Evolutionary conservation across 2,113 vertebrate species (phyloP).

Genomic region (Gymnobelideus leadbeateri): DNA sequence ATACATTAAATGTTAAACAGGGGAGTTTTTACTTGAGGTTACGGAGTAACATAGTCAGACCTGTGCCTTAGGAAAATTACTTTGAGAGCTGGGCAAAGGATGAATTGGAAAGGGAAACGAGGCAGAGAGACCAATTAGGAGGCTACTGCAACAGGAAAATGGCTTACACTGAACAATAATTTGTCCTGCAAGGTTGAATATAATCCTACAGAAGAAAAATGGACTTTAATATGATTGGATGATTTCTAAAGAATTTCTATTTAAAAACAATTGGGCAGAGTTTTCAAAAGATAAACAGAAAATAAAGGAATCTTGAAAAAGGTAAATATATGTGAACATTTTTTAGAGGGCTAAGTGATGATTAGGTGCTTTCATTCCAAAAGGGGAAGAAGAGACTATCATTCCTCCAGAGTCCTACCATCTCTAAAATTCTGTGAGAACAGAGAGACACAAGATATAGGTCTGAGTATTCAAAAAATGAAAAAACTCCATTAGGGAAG

Average conservation of each 20-base stretch:
- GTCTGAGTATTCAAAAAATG: background rate
- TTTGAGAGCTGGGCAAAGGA: background rate
- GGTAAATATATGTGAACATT: background rate
- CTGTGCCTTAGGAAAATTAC: background rate
- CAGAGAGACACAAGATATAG: background rate
- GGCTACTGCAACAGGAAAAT: background rate
- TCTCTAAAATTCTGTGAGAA: background rate
- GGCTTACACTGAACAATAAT: background rate
- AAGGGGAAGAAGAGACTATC: background rate
- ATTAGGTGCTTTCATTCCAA: background rate
- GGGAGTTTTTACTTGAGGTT: background rate
- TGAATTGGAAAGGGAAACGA: background rate
- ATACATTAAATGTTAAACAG: background rate
- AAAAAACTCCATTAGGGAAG: background rate
- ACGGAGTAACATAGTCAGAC: background rate
- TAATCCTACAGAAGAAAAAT: background rate
- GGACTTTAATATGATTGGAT: background rate
- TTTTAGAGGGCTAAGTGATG: background rate
- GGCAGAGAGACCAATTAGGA: background rate
- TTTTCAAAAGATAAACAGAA: background rate
- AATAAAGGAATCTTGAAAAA: background rate
- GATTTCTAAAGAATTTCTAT: background rate
- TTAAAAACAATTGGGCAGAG: background rate
- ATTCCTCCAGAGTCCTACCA: background rate
- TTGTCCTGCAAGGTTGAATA: background rate